phyloP scores from a whole-genome alignment of 2,797 vertebrate species.

The Sparidentex hasta region DNA sequence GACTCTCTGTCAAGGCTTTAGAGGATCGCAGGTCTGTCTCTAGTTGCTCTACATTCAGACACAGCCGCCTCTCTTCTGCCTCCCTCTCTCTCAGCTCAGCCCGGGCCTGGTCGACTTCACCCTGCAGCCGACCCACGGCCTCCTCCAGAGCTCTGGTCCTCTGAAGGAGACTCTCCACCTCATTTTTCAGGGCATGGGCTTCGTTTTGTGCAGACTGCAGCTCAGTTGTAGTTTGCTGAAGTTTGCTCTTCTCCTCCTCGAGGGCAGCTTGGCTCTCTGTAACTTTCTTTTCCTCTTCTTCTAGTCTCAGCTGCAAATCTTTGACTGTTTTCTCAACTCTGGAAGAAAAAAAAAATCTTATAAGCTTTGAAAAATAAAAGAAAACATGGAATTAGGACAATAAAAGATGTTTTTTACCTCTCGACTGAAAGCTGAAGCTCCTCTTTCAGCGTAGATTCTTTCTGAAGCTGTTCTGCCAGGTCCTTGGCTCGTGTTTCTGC shows the following conservation, averaged over 20 bases:
- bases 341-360: slow-evolving; percentile 1
- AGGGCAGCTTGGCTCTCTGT: slow-evolving; percentile 79
- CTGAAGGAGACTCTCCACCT: slow-evolving; percentile 83
- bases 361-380: neutral
- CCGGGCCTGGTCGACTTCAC: slow-evolving; percentile 81
- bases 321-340: slow-evolving; percentile 88
- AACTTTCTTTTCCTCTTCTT: slow-evolving; percentile 82
- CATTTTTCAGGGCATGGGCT: slow-evolving; percentile 79
- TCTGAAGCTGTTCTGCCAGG: slow-evolving; percentile 88
- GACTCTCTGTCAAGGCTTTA: slow-evolving; percentile 86
- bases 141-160: slow-evolving; percentile 85
- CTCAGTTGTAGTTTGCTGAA: slow-evolving; percentile 78
- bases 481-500: slow-evolving; percentile 86
- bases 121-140: slow-evolving; percentile 85
- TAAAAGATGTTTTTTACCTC: slow-evolving; percentile 67
- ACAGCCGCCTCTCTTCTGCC: slow-evolving; percentile 86
- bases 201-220: slow-evolving; percentile 76
- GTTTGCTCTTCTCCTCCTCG: slow-evolving; percentile 83
- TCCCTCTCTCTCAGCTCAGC: slow-evolving; percentile 86
- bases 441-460: slow-evolving; percentile 83
- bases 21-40: slow-evolving; percentile 92
- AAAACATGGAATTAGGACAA: neutral
- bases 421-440: slow-evolving; percentile 85
- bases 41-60: slow-evolving; percentile 90
- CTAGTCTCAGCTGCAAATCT: slow-evolving; percentile 82